These are phyloP conservation scores for Xerus inauris DNA, from an alignment of 2,113 vertebrate species.

Conservation along the genomic window DNA sequence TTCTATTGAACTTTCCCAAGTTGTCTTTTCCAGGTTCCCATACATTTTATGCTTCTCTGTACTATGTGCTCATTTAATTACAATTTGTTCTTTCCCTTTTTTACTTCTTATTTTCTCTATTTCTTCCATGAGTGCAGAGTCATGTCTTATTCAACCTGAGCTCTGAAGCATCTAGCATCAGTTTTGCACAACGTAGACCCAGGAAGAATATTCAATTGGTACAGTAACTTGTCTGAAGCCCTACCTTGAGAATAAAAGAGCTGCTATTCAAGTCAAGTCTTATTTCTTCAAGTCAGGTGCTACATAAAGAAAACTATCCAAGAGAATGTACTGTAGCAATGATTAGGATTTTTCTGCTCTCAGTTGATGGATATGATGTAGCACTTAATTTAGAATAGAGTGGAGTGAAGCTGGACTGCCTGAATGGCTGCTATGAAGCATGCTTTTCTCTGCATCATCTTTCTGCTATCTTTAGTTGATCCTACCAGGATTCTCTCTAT, in stretches of 20 bases:
- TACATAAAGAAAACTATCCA: not conserved
- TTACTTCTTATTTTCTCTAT: not conserved
- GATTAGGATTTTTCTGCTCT: not conserved
- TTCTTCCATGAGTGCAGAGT: not conserved
- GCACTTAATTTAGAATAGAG: not conserved
- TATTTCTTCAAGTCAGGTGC: not conserved
- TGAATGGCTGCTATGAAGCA: not conserved
- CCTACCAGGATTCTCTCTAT: not conserved
- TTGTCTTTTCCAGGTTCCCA: not conserved
- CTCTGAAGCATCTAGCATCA: not conserved
- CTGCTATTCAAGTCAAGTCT: not conserved
- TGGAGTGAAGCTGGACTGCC: not conserved
- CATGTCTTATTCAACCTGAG: not conserved
- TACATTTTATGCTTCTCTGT: not conserved
- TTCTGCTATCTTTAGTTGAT: not conserved
- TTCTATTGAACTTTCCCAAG: not conserved
- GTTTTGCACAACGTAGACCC: not conserved
- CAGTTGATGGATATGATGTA: not conserved
- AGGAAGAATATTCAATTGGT: not conserved
- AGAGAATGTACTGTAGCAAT: not conserved
- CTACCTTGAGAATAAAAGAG: not conserved
- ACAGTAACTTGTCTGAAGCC: not conserved
- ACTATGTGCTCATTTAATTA: not conserved
- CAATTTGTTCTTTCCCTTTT: not conserved
- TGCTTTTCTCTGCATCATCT: not conserved